Evolutionary conservation across 2,113 vertebrate genomes (phyloP).

Genomic region (Propithecus coquereli): DNA sequence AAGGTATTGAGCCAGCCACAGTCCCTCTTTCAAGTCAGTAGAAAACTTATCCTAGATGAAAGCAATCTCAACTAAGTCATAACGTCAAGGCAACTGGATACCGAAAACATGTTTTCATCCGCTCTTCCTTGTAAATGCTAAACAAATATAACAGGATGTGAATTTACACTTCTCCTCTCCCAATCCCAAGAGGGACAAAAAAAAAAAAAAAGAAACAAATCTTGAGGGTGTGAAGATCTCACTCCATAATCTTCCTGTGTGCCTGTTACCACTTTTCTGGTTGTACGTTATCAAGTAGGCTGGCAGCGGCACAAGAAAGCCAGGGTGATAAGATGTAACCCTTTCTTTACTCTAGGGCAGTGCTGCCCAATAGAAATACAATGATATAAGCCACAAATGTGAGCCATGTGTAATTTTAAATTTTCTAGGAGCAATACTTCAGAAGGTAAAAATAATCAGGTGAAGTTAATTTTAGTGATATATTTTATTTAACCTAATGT

Average conservation of each 20-base stretch:
- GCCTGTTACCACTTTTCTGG: constrained; percentile 33
- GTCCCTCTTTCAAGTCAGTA: neutral
- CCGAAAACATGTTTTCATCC: neutral
- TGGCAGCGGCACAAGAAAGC: neutral
- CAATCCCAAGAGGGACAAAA: neutral
- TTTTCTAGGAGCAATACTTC: neutral
- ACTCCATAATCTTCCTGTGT: constrained; percentile 13
- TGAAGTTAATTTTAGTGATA: neutral
- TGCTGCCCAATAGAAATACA: accelerated
- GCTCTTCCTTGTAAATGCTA: constrained; percentile 24
- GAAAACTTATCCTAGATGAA: constrained; percentile 25
- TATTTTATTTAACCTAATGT: neutral
- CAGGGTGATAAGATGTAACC: neutral
- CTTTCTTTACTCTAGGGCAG: neutral
- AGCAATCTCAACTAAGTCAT: neutral
- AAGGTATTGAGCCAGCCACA: neutral
- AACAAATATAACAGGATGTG: constrained; percentile 30
- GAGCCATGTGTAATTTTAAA: neutral
- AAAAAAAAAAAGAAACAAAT: neutral
- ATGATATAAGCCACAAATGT: neutral
- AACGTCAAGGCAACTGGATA: neutral
- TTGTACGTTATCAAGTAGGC: constrained; percentile 34
- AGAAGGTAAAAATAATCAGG: neutral
- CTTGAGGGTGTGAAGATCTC: constrained; percentile 48
- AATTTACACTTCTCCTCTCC: constrained; percentile 32